These are phyloP conservation scores for Conus ventricosus DNA, from an alignment of 1,140 invertebrate genomes.

Conservation along the genomic window DNA sequence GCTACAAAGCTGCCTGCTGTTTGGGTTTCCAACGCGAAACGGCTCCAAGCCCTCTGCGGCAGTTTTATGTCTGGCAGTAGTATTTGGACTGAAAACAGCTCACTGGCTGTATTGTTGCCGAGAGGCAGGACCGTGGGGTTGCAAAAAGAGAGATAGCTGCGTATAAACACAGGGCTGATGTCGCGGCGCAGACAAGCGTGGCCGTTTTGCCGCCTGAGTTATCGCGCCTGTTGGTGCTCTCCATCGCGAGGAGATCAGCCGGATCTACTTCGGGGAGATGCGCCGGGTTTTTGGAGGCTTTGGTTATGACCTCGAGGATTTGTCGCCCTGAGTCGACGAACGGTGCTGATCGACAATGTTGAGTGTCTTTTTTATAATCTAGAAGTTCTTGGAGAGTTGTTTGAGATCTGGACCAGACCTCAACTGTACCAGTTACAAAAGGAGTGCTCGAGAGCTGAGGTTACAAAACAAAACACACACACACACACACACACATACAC, in stretches of 20 bases:
- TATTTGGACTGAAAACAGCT: conserved; percentile 39
- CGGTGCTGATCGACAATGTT: no score
- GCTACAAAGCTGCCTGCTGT: conserved; percentile 17
- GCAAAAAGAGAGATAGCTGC: conserved; percentile 28
- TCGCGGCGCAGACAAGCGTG: conserved; percentile 25
- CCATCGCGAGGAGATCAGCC: background rate
- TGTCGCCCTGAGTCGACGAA: no score
- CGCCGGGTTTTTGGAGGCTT: no score
- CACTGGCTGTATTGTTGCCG: conserved; percentile 25
- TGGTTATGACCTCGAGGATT: no score
- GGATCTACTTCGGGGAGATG: no score
- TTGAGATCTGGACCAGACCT: no score
- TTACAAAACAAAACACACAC: no score
- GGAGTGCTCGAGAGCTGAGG: no score
- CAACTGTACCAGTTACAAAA: no score
- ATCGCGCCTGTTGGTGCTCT: conserved; percentile 27
- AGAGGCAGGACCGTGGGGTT: conserved; percentile 25
- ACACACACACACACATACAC: no score
- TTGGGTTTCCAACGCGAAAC: background rate
- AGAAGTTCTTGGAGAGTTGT: no score
- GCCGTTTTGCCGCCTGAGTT: conserved; percentile 32
- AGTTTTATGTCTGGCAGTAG: conserved; percentile 15
- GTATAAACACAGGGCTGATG: conserved; percentile 33
- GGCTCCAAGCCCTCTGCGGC: background rate
- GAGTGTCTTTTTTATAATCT: no score